phyloP scores from a whole-genome alignment of 1,140 invertebrate species.

The Drosophila tropicalis region DNA sequence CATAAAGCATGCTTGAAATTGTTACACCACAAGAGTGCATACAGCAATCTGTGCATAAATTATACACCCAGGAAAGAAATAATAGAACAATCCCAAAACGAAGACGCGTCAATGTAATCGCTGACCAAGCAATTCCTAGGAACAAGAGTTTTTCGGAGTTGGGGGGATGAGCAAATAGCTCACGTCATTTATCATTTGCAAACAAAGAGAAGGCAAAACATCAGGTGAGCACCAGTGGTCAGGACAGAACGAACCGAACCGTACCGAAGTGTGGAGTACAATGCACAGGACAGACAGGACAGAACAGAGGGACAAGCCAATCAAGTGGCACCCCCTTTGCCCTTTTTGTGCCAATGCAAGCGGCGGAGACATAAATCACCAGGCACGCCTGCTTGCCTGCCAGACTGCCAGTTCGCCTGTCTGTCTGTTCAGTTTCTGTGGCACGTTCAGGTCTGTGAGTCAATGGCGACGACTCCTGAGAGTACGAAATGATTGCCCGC shows the following conservation, averaged over 20 bases:
- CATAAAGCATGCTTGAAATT: slow-evolving; percentile 1
- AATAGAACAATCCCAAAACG: slow-evolving; percentile 51
- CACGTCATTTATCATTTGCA: slow-evolving; percentile 79
- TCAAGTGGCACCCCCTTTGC: slow-evolving; percentile 59
- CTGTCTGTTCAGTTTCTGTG: slow-evolving; percentile 14
- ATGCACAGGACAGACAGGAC: not conserved
- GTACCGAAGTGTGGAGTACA: too few species aligned
- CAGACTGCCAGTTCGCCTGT: slow-evolving; percentile 25
- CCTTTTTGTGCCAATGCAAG: slow-evolving; percentile 13
- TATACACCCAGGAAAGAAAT: slow-evolving; percentile 52
- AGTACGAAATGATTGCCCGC: slow-evolving; percentile 77
- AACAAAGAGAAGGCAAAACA: slow-evolving; percentile 76
- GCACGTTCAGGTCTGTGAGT: slow-evolving; percentile 20
- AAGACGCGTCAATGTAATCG: slow-evolving; percentile 54
- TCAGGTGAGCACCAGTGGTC: slow-evolving; percentile 29
- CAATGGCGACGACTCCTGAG: slow-evolving; percentile 56
- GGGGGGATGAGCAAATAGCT: slow-evolving; percentile 61
- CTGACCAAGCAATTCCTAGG: slow-evolving; percentile 55
- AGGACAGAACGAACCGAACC: slow-evolving; percentile 24
- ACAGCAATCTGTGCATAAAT: slow-evolving; percentile 62
- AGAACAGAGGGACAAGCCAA: slow-evolving; percentile 37
- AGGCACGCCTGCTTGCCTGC: slow-evolving; percentile 51
- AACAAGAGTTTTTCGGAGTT: not conserved
- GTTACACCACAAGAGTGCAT: not conserved
- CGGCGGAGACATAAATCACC: slow-evolving; percentile 77